These are phyloP conservation scores for Micrasema minimum DNA, from an alignment of 1,140 invertebrate species.

Conservation along the genomic window DNA sequence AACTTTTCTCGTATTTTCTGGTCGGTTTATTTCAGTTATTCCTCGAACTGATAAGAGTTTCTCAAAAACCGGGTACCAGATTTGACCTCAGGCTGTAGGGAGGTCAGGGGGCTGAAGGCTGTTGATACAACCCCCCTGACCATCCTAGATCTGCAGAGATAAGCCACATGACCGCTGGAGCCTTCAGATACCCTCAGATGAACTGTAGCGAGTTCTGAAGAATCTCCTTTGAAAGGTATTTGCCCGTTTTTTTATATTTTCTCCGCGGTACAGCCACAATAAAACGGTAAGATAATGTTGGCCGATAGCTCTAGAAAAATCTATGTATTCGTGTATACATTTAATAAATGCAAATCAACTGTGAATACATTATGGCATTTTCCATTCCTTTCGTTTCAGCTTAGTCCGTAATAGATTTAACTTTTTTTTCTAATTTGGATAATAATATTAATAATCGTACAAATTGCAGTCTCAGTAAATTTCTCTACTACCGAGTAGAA, in stretches of 20 bases:
- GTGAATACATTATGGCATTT: too few species aligned
- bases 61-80: slow-evolving; percentile 1
- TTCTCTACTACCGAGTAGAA: too few species aligned
- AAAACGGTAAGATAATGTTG: neutral
- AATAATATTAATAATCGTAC: too few species aligned
- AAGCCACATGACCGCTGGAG: slow-evolving; percentile 17
- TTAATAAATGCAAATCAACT: too few species aligned
- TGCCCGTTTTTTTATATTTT: neutral
- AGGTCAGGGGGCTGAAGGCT: neutral
- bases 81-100: slow-evolving; percentile 3
- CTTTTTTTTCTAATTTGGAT: too few species aligned
- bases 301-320: too few species aligned
- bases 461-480: too few species aligned
- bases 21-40: neutral
- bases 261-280: neutral
- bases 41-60: neutral
- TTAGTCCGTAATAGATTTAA: too few species aligned
- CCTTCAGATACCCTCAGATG: slow-evolving; percentile 11
- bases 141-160: slow-evolving; percentile 19
- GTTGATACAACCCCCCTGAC: slow-evolving; percentile 7
- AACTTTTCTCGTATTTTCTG: neutral
- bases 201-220: neutral
- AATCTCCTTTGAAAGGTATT: slow-evolving; percentile 2
- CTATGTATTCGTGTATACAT: too few species aligned
- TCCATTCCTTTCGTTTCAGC: too few species aligned